These are phyloP conservation scores for Orgyia antiqua DNA, from an alignment of 2,888 invertebrate species.

Conservation along the genomic window DNA sequence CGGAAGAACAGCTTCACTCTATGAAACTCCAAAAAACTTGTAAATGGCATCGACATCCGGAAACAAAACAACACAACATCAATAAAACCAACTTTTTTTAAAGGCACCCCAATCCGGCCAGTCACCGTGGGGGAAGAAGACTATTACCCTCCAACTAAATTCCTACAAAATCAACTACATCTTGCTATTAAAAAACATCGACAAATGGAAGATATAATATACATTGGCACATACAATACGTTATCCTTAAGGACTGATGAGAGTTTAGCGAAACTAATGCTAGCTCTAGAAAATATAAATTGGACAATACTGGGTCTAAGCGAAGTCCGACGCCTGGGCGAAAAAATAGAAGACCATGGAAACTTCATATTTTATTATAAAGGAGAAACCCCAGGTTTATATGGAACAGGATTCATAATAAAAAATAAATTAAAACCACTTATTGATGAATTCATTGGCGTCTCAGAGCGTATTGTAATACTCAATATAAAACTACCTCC, in stretches of 20 bases:
- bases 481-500: conserved; percentile 7
- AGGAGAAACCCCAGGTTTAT: no score
- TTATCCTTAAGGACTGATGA: background rate
- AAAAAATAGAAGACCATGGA: conserved; percentile 1
- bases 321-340: conserved; percentile 3
- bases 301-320: conserved; percentile 7
- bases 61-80: no score
- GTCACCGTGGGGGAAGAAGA: no score
- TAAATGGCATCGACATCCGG: background rate
- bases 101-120: no score
- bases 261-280: conserved; percentile 5
- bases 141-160: no score
- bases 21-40: background rate
- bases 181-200: no score
- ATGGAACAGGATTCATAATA: background rate
- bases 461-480: no score
- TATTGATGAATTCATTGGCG: no score
- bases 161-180: no score
- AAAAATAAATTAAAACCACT: background rate
- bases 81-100: no score
- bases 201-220: no score
- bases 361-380: background rate
- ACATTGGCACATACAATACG: background rate
- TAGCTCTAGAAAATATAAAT: conserved; percentile 6
- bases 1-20: background rate